Evolutionary conservation across 2,113 vertebrate genomes (phyloP).

Genomic region (Corvus cornix): DNA sequence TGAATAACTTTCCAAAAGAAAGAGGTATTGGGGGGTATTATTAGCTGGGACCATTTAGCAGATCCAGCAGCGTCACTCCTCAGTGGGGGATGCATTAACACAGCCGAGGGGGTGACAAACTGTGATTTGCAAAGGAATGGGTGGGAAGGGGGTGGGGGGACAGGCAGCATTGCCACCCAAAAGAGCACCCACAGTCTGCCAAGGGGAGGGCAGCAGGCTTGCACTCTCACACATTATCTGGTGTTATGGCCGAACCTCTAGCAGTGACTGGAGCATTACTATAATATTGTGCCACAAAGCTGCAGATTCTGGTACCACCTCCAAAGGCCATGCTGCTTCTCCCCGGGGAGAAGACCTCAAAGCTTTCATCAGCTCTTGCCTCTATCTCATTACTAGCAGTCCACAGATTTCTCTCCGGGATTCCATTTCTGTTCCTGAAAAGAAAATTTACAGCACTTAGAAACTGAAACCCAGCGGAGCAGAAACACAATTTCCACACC

Average conservation of each 20-base stretch:
- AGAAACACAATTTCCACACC: not conserved
- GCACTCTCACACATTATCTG: not conserved
- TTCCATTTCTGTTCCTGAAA: slow-evolving; percentile 15
- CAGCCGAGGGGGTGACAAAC: not conserved
- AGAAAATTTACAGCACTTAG: not conserved
- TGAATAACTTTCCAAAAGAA: slow-evolving; percentile 39
- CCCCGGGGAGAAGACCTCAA: not conserved
- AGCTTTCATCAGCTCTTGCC: not conserved
- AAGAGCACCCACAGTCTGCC: not conserved
- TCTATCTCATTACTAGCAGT: not conserved
- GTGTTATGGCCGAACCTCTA: not conserved
- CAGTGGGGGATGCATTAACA: not conserved
- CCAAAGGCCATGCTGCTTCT: not conserved
- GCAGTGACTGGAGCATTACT: not conserved
- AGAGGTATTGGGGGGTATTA: not conserved
- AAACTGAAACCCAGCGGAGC: not conserved
- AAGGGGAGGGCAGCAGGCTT: not conserved
- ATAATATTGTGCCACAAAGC: not conserved
- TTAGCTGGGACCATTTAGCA: not conserved
- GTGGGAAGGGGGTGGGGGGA: not conserved
- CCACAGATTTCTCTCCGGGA: not conserved
- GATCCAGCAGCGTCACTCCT: not conserved
- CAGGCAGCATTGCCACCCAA: not conserved
- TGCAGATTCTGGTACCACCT: not conserved
- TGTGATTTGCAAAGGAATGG: not conserved